Evolutionary conservation across 2,888 invertebrate genomes (phyloP), one percentile per base, ranked within the genome.

Genomic region (Pseudococcus viburni): DNA sequence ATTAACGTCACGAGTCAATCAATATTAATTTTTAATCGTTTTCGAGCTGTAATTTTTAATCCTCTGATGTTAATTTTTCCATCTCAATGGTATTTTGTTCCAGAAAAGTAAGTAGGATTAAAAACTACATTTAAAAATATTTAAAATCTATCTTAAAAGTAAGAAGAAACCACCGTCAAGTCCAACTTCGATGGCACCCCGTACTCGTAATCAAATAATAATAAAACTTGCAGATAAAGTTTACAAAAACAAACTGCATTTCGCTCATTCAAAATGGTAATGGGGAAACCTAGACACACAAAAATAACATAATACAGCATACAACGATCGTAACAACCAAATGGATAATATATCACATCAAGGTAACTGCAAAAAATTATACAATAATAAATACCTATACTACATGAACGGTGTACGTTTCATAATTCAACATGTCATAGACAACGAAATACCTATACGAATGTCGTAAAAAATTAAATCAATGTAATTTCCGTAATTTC

Each of bases 161-260:
- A 80, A 73, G 11, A 51, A 86, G 46, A 86, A 73, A 64, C 73
- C 64, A 68, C 86, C 26, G 85, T 73, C 86, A 86, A 42, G 86
- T 86, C 86, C 86, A 86, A 86, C 86, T 86, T 68, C 86, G 59
- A 48, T 73, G 19, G 86, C 86, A 86, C 59, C 73, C 86, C 68
- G 48, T 22, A 73, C 73, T 73, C 73, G 86, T 73, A 86, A 68
- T 59, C 86, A 86, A 86, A 86, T 59, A 22, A 68, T 86, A 64
- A 86, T 64, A 8, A 55, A 64, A 85, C 33, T 86, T 68, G 64
- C 86, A 46, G 86, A 64, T 86, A 73, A 86, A 86, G 73, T 68
- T 73, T 73, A 86, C n/a, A 46, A 86, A 59, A 86, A 86, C 68
- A 46, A 64, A 68, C 86, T 86, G 86, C 42, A 73, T 64, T 73